Percentiles rank a stretch among this genome's conserved stretches.
Conservation (phyloP, 2,888 invertebrate species). For the Clusia tigrina region DNA sequence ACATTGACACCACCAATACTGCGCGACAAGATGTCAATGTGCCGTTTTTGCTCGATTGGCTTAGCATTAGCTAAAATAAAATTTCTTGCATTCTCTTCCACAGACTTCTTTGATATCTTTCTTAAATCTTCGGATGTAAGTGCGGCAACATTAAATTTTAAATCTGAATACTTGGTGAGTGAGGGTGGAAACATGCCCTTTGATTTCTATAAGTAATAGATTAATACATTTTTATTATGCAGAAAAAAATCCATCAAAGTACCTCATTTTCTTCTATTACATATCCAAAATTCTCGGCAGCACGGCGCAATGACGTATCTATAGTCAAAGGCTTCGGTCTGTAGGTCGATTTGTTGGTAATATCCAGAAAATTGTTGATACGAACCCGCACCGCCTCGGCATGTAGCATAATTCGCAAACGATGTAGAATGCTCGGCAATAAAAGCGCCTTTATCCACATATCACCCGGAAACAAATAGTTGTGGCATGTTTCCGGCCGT, state of each 20-base stretch:
- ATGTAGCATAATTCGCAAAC: slow-evolving; percentile 64
- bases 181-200: too few species aligned
- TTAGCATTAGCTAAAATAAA: too few species aligned
- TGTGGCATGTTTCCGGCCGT: slow-evolving; percentile 87
- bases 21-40: slow-evolving; percentile 46
- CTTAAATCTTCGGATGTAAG: too few species aligned
- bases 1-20: slow-evolving; percentile 34
- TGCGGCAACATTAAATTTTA: too few species aligned
- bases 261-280: slow-evolving; percentile 42
- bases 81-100: too few species aligned
- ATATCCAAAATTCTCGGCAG: slow-evolving; percentile 47
- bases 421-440: slow-evolving; percentile 85
- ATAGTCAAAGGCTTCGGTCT: slow-evolving; percentile 51
- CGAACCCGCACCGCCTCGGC: slow-evolving; percentile 63
- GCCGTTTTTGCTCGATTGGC: slow-evolving; percentile 26
- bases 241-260: too few species aligned
- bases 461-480: slow-evolving; percentile 74
- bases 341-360: slow-evolving; percentile 43
- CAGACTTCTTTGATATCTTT: too few species aligned
- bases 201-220: too few species aligned
- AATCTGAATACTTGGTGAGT: too few species aligned
- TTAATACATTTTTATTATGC: too few species aligned
- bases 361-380: slow-evolving; percentile 50
- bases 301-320: slow-evolving; percentile 53
- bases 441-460: slow-evolving; percentile 87